Conservation (phyloP, 1,140 invertebrate genomes). For the Leptinotarsa undecemlineata region DNA sequence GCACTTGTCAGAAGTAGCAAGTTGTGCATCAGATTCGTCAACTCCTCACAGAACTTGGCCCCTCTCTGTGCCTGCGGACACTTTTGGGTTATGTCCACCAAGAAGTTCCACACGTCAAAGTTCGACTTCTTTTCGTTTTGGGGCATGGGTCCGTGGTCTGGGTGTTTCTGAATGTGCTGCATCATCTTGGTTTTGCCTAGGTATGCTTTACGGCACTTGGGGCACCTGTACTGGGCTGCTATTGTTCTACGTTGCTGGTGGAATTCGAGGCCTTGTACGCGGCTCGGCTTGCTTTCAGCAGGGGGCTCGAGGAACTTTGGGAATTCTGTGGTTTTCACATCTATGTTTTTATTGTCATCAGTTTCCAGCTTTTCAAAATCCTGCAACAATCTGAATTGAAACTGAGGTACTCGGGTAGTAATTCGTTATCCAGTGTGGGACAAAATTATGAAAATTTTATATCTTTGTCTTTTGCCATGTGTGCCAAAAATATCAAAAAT, state of each 20-base stretch:
- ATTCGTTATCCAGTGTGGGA: too few relatives aligned
- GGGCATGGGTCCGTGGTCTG: conserved; percentile 61
- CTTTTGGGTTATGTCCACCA: conserved; percentile 48
- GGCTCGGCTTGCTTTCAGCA: conserved; percentile 8
- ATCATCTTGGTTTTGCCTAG: conserved; percentile 61
- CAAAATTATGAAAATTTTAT: too few relatives aligned
- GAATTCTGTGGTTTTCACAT: conserved; percentile 46
- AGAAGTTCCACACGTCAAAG: conserved; percentile 50
- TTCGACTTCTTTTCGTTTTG: conserved; percentile 35
- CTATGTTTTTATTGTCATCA: conserved; percentile 30
- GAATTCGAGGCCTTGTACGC: conserved; percentile 17
- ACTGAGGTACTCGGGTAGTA: too few relatives aligned
- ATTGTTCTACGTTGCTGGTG: conserved; percentile 58
- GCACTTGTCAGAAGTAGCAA: conserved; percentile 43
- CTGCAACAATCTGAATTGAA: conserved; percentile 23
- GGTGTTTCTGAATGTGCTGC: conserved; percentile 67
- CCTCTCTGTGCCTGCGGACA: conserved; percentile 42
- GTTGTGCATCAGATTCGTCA: conserved; percentile 48
- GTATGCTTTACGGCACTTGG: conserved; percentile 64
- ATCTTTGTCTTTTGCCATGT: too few relatives aligned
- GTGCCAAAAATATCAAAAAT: too few relatives aligned
- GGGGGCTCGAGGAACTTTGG: conserved; percentile 36
- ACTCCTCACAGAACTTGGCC: conserved; percentile 50
- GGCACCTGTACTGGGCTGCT: conserved; percentile 61
- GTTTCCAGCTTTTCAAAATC: conserved; percentile 50